These are phyloP conservation scores for Picathartes gymnocephalus DNA, from an alignment of 2,113 vertebrate genomes.

Conservation along the genomic window DNA sequence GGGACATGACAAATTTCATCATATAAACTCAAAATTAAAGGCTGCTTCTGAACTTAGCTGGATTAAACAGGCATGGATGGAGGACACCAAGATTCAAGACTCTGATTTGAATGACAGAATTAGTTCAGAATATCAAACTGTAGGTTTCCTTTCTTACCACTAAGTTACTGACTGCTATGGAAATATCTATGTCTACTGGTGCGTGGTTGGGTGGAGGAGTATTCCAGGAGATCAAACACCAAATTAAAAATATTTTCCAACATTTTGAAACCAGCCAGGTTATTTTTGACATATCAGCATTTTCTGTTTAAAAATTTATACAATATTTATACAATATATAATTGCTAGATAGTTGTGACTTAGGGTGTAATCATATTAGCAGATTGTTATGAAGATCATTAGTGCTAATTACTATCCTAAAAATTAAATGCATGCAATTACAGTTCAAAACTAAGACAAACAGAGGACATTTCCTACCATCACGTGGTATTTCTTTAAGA, in stretches of 20 bases:
- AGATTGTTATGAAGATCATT: neutral
- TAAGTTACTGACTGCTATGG: neutral
- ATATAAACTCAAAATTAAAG: neutral
- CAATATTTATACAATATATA: neutral
- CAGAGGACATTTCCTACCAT: neutral
- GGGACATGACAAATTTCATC: too few relatives aligned
- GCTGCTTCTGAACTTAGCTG: neutral
- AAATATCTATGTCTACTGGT: fast-evolving
- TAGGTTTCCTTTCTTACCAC: neutral
- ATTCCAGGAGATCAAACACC: neutral
- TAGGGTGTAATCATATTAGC: neutral
- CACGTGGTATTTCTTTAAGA: neutral
- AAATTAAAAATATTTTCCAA: neutral
- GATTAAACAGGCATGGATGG: neutral
- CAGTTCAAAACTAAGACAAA: neutral
- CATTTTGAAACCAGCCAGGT: neutral
- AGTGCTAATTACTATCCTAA: neutral
- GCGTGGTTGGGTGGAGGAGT: neutral
- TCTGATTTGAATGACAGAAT: neutral
- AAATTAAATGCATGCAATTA: neutral
- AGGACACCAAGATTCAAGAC: neutral
- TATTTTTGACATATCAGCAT: neutral
- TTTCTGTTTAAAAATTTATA: neutral
- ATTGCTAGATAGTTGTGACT: neutral
- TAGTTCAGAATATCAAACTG: neutral